Base-by-base conservation (phyloP, 1,140 invertebrate genomes). In the Cherax quadricarinatus region DNA sequence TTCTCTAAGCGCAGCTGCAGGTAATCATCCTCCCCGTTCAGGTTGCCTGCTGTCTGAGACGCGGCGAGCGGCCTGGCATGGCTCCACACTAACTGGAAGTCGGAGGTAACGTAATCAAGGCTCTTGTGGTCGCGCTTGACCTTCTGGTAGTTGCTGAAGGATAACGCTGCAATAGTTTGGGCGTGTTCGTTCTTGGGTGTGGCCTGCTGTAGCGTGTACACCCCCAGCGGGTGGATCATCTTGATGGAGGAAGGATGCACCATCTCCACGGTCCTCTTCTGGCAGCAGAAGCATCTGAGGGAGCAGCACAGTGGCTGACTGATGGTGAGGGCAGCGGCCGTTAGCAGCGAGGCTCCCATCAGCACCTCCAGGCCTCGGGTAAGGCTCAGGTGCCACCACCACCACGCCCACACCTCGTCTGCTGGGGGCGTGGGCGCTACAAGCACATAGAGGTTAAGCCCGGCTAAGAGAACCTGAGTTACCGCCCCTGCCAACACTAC, bases 21-120 rank as follows among this genome's bases (percentile, higher is more conserved):
- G 53, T 53, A 70, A 24, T 73, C 66, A 48, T 89, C 88, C 12
- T 53, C 62, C 62, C 24, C 88, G n/a, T 83, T 62, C 14, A 80
- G 62, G 81, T 41, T 30, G 4, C 21, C 57, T 4, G 62, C 66
- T 7, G 60, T 84, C n/a, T 86, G 83, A 2, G 83, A 62, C 9
- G 89, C 75, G 24, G 75, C 53, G 18, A 86, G 83, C 66, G 90
- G 90, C 60, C 90, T 53, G 14, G 62, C 70, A 57, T 91, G 90
- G 49, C 84, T 86, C 90, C 90, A 91, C 75, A 91, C 90, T 30
- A 91, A 75, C 75, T 91, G 90, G 75, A 91, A 91, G 85, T 91
- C 90, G 14, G 90, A 86, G 4, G 90, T 91, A 3, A 91, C 90
- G 60, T 91, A 91, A 78, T 91, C 90, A 5, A 91, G 85, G 84